Evolutionary conservation across 2,888 invertebrate genomes (phyloP), one percentile per base, ranked within the genome.

Genomic region (Eulithis prunata): DNA sequence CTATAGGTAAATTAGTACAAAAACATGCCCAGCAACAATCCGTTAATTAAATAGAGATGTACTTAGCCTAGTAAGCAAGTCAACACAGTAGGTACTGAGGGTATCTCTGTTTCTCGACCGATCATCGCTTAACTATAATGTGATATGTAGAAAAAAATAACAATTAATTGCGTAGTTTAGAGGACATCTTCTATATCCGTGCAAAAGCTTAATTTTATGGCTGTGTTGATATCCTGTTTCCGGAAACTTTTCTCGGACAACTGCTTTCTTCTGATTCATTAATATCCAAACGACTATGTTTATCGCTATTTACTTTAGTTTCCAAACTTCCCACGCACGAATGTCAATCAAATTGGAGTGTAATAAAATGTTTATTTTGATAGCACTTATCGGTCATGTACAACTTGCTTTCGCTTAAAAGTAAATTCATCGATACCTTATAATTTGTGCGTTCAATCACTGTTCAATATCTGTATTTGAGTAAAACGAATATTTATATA

Each of bases 261-360:
- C 53, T 46, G 45, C 41, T 64, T 64, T 46, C 57, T 13, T 47
- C 10, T 14, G 13, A 32, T 56, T 49, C 14, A 47, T 43, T 59
- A 52, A 12, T 6, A 41, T 32, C 36, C 43, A 3, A 53, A n/a
- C 10, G 54, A 47, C 45, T 41, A 52, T 63, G 6, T 53, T 43
- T 74, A 72, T 74, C 72, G 62, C 12, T 76, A 70, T 77, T 77
- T 71, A 70, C 73, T 70, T 71, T 69, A 69, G 68, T 57, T 52
- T 57, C 57, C 59, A 53, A 57, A 60, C 53, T 78, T 78, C 77
- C 76, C 78, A 78, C 77, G 75, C 75, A 59, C 58, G 64, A 60
- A 53, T 69, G 75, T 73, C 75, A 74, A 72, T 76, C 75, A 71
- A 70, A 69, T 57, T 69, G 67, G 67, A 75, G 69, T 71, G 68